Conservation (phyloP, 2,888 invertebrate genomes). For the Troides helena region DNA sequence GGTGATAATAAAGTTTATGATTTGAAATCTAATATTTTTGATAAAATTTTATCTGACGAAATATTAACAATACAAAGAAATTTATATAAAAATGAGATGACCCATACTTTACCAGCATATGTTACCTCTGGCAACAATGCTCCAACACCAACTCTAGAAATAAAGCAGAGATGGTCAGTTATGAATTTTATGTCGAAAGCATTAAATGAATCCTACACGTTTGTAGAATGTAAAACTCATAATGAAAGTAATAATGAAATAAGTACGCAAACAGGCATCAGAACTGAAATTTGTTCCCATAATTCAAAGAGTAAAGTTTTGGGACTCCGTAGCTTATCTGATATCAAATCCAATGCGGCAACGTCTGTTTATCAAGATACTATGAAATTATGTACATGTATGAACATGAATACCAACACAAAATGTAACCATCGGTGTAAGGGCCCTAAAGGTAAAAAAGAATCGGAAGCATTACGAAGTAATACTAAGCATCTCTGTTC, state of each 20-base stretch:
- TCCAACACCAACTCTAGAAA: slow-evolving; percentile 51
- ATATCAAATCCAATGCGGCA: slow-evolving; percentile 26
- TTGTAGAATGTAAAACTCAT: slow-evolving; percentile 27
- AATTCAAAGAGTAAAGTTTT: slow-evolving; percentile 48
- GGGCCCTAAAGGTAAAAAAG: slow-evolving; percentile 31
- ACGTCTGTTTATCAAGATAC: slow-evolving; percentile 23
- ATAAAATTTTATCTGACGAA: slow-evolving; percentile 63
- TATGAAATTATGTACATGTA: slow-evolving; percentile 44
- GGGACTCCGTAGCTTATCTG: slow-evolving; percentile 55
- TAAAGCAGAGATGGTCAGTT: slow-evolving; percentile 59
- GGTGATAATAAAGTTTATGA: slow-evolving; percentile 37
- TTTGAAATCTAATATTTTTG: slow-evolving; percentile 56
- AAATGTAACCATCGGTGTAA: slow-evolving; percentile 41
- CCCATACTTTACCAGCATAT: slow-evolving; percentile 38
- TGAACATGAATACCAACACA: slow-evolving; percentile 36
- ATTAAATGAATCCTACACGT: slow-evolving; percentile 6
- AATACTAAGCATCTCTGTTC: slow-evolving; percentile 36
- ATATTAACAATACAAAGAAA: slow-evolving; percentile 59
- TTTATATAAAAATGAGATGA: slow-evolving; percentile 48
- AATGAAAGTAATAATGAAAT: slow-evolving; percentile 25
- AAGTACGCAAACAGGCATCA: not conserved
- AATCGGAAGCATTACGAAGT: slow-evolving; percentile 33
- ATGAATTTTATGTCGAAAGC: slow-evolving; percentile 41
- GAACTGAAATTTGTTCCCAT: slow-evolving; percentile 19
- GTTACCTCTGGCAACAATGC: slow-evolving; percentile 41